A percentile compares a stretch with the other conserved stretches of the same genome.
phyloP scores from a whole-genome alignment of 2,797 vertebrate species.

The Sitta carolinensis region DNA sequence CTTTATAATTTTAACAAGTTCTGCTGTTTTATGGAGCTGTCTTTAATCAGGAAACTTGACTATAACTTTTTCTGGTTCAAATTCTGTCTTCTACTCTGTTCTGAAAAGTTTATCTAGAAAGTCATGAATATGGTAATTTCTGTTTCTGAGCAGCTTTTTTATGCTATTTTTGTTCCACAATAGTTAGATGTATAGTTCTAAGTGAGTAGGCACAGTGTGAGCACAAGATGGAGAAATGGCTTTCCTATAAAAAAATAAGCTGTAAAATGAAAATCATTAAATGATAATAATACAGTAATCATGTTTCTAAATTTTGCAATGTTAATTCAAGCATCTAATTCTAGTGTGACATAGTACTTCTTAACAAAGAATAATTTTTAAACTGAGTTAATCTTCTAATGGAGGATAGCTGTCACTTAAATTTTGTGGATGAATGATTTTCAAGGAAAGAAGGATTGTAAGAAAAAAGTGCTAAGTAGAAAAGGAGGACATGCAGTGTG shows the following conservation, averaged over 20 bases:
- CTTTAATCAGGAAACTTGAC: not conserved
- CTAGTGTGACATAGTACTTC: constrained; percentile 9
- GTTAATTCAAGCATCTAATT: constrained; percentile 68
- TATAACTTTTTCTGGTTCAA: constrained; percentile 6
- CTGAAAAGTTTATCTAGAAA: not conserved
- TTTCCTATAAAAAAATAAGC: constrained; percentile 22
- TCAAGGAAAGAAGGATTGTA: constrained; percentile 13
- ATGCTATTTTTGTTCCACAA: constrained; percentile 12
- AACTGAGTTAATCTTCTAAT: constrained; percentile 59
- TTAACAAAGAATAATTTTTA: constrained; percentile 37
- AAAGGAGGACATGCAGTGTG: not conserved
- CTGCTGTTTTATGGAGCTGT: not conserved
- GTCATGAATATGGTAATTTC: constrained; percentile 57
- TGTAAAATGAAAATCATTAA: constrained; percentile 54
- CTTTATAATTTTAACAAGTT: not conserved
- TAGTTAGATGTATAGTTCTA: constrained; percentile 41
- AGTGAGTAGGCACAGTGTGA: constrained; percentile 9
- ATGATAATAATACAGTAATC: constrained; percentile 56
- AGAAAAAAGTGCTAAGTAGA: constrained; percentile 22
- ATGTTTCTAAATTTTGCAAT: constrained; percentile 49
- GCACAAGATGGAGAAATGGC: constrained; percentile 21
- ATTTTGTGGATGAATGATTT: constrained; percentile 29
- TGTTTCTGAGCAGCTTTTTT: constrained; percentile 10
- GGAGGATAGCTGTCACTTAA: constrained; percentile 49
- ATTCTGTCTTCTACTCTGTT: not conserved